A percentile compares a stretch with the other conserved stretches of the same genome.
Conservation (phyloP, 2,888 invertebrate species). For the Ophion ventricosus region DNA sequence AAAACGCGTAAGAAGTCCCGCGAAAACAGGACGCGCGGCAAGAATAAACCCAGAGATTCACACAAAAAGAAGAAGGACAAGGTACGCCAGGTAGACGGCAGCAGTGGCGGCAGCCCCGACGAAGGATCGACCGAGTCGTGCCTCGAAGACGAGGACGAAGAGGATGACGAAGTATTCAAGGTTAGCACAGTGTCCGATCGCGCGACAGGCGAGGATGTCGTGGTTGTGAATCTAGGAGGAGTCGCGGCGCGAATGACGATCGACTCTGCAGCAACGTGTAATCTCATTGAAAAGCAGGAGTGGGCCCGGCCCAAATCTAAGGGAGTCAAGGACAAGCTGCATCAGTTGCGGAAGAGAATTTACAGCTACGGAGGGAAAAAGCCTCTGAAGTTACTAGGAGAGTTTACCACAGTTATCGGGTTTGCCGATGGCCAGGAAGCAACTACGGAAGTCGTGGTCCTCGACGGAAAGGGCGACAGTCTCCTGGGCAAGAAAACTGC, state of each 20-base stretch:
- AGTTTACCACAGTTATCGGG: too few species aligned
- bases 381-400: not conserved
- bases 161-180: not conserved
- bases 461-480: slow-evolving; percentile 42
- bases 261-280: slow-evolving; percentile 11
- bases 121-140: not conserved
- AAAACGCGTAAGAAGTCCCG: not conserved
- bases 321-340: not conserved
- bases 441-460: slow-evolving; percentile 61
- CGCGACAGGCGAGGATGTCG: too few species aligned
- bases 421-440: not conserved
- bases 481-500: slow-evolving; percentile 69
- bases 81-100: not conserved
- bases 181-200: too few species aligned
- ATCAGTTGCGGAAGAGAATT: not conserved
- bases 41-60: not conserved
- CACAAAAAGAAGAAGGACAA: not conserved
- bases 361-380: not conserved
- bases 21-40: not conserved
- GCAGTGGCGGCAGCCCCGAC: not conserved
- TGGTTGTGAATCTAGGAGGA: too few species aligned
- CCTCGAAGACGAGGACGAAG: not conserved
- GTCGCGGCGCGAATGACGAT: not conserved
- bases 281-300: not conserved
- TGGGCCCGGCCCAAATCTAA: not conserved